A percentile compares a stretch with the other conserved stretches of the same genome.
Evolutionary conservation across 1,140 invertebrate species (phyloP).

Genomic region (Nixonia krombeini): DNA sequence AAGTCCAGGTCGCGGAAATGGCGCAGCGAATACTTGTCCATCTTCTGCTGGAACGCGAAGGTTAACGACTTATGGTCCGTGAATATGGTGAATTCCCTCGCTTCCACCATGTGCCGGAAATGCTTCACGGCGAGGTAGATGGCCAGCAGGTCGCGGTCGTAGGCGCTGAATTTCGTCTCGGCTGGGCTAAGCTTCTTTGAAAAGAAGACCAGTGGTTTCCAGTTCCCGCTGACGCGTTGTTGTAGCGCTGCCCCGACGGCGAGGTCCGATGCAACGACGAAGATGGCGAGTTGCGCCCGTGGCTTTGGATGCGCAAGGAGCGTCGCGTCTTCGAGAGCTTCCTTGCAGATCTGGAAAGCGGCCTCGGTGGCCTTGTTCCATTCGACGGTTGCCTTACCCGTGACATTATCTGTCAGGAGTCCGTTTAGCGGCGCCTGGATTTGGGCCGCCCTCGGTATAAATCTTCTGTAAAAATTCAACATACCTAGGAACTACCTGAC

Average conservation of each 20-base stretch:
- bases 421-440: too few relatives aligned
- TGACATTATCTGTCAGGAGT: neutral
- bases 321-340: neutral
- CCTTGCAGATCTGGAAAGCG: neutral
- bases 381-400: neutral
- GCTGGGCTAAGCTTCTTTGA: too few relatives aligned
- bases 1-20: constrained; percentile 53
- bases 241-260: too few relatives aligned
- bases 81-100: too few relatives aligned
- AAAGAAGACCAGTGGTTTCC: constrained; percentile 56
- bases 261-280: too few relatives aligned
- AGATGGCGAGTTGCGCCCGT: constrained; percentile 24
- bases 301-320: too few relatives aligned
- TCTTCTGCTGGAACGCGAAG: constrained; percentile 36
- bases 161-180: too few relatives aligned
- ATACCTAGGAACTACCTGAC: constrained; percentile 31
- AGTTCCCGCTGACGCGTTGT: neutral
- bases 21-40: constrained; percentile 48
- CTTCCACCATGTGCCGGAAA: constrained; percentile 53
- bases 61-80: neutral
- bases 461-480: constrained; percentile 36
- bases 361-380: neutral
- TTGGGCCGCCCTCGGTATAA: too few relatives aligned
- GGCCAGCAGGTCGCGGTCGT: constrained; percentile 45
- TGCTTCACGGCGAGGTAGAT: constrained; percentile 42